Conservation (phyloP, 2,888 invertebrate species). For the Drosophila testacea region DNA sequence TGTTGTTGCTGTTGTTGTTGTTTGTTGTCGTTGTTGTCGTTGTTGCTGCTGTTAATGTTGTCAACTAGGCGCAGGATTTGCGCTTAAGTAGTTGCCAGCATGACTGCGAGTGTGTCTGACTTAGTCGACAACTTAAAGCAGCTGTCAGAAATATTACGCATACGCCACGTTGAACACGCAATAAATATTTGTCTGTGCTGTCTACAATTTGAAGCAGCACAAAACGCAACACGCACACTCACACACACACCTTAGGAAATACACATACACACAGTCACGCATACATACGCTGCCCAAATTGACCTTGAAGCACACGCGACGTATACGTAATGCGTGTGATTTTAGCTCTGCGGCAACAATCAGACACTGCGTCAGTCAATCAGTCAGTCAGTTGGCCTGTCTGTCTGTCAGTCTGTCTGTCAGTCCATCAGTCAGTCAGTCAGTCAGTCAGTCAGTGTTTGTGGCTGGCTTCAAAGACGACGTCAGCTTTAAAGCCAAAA, state of each 20-base stretch:
- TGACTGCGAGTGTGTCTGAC: background rate
- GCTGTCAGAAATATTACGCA: conserved; percentile 42
- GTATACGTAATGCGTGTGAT: conserved; percentile 48
- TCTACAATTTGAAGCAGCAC: conserved; percentile 28
- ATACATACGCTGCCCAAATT: conserved; percentile 8
- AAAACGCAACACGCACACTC: conserved; percentile 12
- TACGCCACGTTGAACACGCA: conserved; percentile 35
- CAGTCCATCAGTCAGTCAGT: background rate
- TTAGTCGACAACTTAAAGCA: conserved; percentile 27
- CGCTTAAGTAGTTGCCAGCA: conserved; percentile 34
- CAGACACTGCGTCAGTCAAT: conserved; percentile 16
- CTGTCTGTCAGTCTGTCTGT: conserved; percentile 5
- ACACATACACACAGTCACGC: background rate
- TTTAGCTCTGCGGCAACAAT: conserved; percentile 17
- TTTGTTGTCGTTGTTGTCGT: conserved; percentile 27
- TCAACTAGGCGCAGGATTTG: conserved; percentile 40
- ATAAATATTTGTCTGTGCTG: conserved; percentile 42
- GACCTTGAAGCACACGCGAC: conserved; percentile 58
- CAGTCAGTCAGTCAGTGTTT: background rate
- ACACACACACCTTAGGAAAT: background rate
- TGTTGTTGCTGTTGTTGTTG: conserved; percentile 5
- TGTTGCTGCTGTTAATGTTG: conserved; percentile 30
- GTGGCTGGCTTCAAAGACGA: conserved; percentile 16
- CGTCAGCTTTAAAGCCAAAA: conserved; percentile 36
- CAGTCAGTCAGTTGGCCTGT: conserved; percentile 4